Conservation (phyloP, 1,140 invertebrate genomes). For the Drosophila elegans region DNA sequence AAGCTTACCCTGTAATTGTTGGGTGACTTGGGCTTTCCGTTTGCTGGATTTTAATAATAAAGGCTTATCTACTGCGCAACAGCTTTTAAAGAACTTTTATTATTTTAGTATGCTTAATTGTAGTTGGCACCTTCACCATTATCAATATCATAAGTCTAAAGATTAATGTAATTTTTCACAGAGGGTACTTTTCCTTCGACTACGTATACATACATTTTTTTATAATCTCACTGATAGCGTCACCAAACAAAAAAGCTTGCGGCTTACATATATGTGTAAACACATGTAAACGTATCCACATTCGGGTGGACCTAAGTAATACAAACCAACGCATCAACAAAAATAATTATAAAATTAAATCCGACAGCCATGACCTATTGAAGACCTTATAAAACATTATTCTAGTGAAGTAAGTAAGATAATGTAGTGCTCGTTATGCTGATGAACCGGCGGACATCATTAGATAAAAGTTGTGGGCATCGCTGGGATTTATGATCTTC, state of each 20-base stretch:
- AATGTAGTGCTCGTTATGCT: not conserved
- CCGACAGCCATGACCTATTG: no score
- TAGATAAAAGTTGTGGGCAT: conserved; percentile 25
- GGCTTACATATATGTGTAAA: not conserved
- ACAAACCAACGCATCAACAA: no score
- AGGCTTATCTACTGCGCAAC: no score
- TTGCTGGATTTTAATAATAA: no score
- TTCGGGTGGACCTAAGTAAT: not conserved
- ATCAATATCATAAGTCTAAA: not conserved
- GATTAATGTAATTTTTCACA: not conserved
- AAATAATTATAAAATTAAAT: no score
- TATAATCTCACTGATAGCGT: not conserved
- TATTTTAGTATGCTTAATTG: not conserved
- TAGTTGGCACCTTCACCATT: not conserved
- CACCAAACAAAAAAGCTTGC: not conserved
- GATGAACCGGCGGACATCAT: conserved; percentile 42
- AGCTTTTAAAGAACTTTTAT: not conserved
- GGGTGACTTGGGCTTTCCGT: not conserved
- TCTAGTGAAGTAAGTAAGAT: no score
- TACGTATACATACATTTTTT: not conserved
- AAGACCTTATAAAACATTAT: no score
- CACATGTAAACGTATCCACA: not conserved
- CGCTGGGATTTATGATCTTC: conserved; percentile 20
- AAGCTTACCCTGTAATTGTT: not conserved
- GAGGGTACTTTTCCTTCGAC: not conserved